A percentile compares a stretch with the other conserved stretches of the same genome.
phyloP scores from a whole-genome alignment of 2,113 vertebrate genomes.

The Oreocharis arfaki region DNA sequence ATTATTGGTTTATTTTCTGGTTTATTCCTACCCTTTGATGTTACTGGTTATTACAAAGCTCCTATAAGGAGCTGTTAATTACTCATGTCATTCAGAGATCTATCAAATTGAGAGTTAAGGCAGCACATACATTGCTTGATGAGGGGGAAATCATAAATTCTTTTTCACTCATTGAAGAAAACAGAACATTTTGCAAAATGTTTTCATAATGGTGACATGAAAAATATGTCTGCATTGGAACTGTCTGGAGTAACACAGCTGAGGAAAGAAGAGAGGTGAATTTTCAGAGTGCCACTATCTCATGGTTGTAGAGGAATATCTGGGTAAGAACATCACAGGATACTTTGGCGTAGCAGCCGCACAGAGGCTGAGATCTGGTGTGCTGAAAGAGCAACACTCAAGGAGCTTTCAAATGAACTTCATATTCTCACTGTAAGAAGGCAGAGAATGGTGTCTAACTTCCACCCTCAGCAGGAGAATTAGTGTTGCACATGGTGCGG shows the following conservation, averaged over 20 bases:
- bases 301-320: not conserved
- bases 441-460: not conserved
- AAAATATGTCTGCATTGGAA: not conserved
- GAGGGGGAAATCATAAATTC: not conserved
- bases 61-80: slow-evolving; percentile 29
- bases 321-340: not conserved
- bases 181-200: not conserved
- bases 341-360: not conserved
- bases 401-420: not conserved
- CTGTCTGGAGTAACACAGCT: not conserved
- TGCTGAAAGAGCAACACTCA: not conserved
- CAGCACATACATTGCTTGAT: not conserved
- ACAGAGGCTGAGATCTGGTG: not conserved
- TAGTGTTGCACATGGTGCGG: not conserved
- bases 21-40: slow-evolving; percentile 44
- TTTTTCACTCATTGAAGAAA: not conserved
- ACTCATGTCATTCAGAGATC: slow-evolving; percentile 38
- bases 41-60: slow-evolving; percentile 22
- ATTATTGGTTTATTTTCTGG: slow-evolving; percentile 54
- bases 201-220: not conserved
- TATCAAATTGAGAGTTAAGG: not conserved
- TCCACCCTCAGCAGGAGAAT: not conserved
- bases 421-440: not conserved
- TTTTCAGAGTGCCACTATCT: not conserved
- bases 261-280: not conserved